A percentile compares a stretch with the other conserved stretches of the same genome.
These are phyloP conservation scores for Alligator sinensis DNA, from an alignment of 2,113 vertebrate genomes.

Conservation along the genomic window DNA sequence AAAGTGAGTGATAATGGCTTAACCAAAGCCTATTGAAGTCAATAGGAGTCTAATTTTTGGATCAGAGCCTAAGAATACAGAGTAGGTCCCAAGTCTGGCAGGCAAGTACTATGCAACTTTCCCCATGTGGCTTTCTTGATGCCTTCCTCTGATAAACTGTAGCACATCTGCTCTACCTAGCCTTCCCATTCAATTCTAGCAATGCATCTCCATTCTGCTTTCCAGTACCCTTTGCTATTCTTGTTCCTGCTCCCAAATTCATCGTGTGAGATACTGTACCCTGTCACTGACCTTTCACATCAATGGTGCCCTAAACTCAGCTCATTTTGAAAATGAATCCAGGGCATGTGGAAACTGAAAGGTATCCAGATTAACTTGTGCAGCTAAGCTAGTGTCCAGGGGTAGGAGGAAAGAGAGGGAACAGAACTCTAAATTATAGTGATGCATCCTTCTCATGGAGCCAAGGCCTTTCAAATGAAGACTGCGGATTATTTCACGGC, in stretches of 20 bases:
- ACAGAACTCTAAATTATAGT: not conserved
- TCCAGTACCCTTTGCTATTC: not conserved
- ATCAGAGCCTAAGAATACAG: not conserved
- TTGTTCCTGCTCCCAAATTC: not conserved
- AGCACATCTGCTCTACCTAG: too few relatives aligned
- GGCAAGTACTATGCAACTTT: not conserved
- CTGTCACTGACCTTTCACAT: not conserved
- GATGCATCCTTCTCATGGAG: not conserved
- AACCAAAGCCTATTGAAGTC: not conserved
- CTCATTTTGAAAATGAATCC: not conserved
- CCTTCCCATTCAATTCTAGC: too few relatives aligned
- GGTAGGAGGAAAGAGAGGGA: not conserved
- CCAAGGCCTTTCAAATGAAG: not conserved
- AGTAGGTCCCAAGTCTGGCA: not conserved
- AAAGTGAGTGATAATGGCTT: not conserved
- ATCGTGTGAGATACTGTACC: not conserved
- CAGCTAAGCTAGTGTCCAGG: not conserved
- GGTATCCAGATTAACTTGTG: not conserved
- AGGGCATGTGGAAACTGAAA: not conserved
- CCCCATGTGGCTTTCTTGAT: accelerated
- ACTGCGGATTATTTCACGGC: not conserved
- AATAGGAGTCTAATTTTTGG: not conserved
- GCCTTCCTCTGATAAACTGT: too few relatives aligned
- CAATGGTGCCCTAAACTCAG: not conserved
- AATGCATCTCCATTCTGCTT: not conserved